A percentile compares a stretch with the other conserved stretches of the same genome.
These are phyloP conservation scores for Atherinosoma microstoma DNA, from an alignment of 2,797 vertebrate genomes.

Conservation along the genomic window DNA sequence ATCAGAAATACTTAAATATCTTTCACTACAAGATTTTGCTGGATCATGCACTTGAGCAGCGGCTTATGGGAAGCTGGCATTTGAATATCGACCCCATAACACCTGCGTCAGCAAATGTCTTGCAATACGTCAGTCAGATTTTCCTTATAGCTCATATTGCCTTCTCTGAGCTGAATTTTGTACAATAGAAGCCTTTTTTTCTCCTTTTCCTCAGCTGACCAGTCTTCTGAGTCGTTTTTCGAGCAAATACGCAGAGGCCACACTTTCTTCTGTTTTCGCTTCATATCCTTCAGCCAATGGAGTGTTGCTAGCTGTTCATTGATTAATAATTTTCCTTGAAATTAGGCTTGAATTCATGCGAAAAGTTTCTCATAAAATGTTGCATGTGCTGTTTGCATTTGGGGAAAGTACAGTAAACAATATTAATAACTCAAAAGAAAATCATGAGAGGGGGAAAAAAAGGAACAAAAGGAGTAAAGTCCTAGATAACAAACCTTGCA, in stretches of 20 bases:
- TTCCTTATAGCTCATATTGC: conserved; percentile 24
- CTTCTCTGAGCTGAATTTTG: conserved; percentile 32
- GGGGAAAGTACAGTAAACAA: conserved; percentile 12
- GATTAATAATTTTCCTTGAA: conserved; percentile 18
- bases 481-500: conserved; percentile 39
- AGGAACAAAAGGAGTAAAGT: conserved; percentile 34
- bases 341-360: neutral
- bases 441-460: conserved; percentile 17
- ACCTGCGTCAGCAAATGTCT: conserved; percentile 69
- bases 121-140: conserved; percentile 59
- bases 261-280: neutral
- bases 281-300: conserved; percentile 13
- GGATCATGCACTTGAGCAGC: conserved; percentile 38
- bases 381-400: conserved; percentile 3
- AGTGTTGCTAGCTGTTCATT: conserved; percentile 6
- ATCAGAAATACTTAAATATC: neutral
- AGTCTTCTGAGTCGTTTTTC: neutral
- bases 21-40: conserved; percentile 10
- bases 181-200: conserved; percentile 20
- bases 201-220: conserved; percentile 17
- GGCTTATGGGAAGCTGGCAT: conserved; percentile 44
- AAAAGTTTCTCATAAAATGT: conserved; percentile 8
- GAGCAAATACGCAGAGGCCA: neutral
- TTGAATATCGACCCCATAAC: conserved; percentile 58
- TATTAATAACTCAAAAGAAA: conserved; percentile 56